Base-by-base conservation (phyloP, 1,140 invertebrate genomes). In the Scaptomyza graminum region DNA sequence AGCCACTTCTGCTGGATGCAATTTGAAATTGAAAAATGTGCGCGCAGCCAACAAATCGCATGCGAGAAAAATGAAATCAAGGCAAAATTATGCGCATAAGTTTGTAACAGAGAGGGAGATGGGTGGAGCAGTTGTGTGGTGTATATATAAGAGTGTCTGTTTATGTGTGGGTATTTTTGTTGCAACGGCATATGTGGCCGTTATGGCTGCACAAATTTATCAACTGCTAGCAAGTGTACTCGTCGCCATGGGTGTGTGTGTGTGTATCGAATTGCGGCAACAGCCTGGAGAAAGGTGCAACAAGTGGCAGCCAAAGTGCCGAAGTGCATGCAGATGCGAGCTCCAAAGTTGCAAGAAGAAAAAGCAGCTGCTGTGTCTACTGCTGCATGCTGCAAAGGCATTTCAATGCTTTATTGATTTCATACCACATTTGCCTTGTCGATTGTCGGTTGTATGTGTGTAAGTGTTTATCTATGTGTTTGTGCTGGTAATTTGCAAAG, bases 1-100 rank as follows among this genome's bases (percentile, higher is more conserved):
- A 31, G 44, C 44, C 8, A 66, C 67, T 74, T 69, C 72, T 79
- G 11, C 37, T 79, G 69, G 62, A 60, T 61, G 49, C 31, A 62
- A 88, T 87, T 87, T 82, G 79, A 87, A 87, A 87, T 88, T 88
- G 79, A 79, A 88, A 70, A 74, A 74, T 69, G 64, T 47, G 72
- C 83, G 83, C 79, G 79, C 77, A 76, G 70, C 72, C 56, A 65
- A 51, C 60, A 81, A 83, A 69, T 83, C 80, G 80, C 80, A 84
- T 83, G 79, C 83, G 83, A 88, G 83, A 83, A 87, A 87, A 87
- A 87, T 87, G 83, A 88, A 87, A 87, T 87, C 84, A 87, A 87
- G 67, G 70, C 83, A 88, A 87, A 88, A 87, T 87, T 87, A 87
- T 87, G 83, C 83, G 83, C 83, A 87, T 87, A 87, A 87, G 79